A percentile compares a stretch with the other conserved stretches of the same genome.
These are phyloP conservation scores for Gerosis bhagava DNA, from an alignment of 2,888 invertebrate genomes.

Conservation along the genomic window DNA sequence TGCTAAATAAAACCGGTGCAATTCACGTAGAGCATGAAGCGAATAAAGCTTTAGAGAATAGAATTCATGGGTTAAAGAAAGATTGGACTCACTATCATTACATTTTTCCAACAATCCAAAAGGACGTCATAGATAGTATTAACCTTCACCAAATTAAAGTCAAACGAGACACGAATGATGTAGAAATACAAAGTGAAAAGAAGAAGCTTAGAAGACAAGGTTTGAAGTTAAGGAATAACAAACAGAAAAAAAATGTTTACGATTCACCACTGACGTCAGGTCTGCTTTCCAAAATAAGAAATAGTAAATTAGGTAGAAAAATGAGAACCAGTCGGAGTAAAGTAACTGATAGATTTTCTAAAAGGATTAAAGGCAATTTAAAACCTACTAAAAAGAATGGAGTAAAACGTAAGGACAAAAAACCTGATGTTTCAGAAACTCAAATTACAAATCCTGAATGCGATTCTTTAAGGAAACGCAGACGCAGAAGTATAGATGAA, in stretches of 20 bases:
- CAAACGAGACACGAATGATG: conserved; percentile 44
- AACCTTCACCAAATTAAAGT: too few species aligned
- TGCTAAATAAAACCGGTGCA: too few species aligned
- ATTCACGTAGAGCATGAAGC: too few species aligned
- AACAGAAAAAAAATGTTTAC: conserved; percentile 20
- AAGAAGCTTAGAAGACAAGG: conserved; percentile 29
- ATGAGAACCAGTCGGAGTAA: conserved; percentile 3
- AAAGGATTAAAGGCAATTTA: not conserved
- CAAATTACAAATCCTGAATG: conserved; percentile 20
- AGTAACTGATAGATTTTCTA: conserved; percentile 22
- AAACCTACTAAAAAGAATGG: not conserved
- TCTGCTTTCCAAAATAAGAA: conserved; percentile 15
- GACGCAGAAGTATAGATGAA: conserved; percentile 29
- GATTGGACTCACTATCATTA: too few species aligned
- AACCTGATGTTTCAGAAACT: conserved; percentile 2
- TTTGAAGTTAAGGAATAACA: conserved; percentile 29
- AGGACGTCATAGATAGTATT: too few species aligned
- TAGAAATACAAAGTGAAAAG: conserved; percentile 21
- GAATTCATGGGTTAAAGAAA: conserved; percentile 47
- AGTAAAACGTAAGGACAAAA: not conserved
- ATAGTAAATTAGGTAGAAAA: conserved; percentile 1
- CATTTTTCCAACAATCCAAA: too few species aligned
- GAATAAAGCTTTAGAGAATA: conserved; percentile 41
- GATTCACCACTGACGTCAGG: conserved; percentile 9
- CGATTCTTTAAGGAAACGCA: conserved; percentile 14